Percentiles rank a stretch among this genome's conserved stretches.
Evolutionary conservation across 2,888 invertebrate genomes (phyloP).

Genomic region (Brachyptera risi): DNA sequence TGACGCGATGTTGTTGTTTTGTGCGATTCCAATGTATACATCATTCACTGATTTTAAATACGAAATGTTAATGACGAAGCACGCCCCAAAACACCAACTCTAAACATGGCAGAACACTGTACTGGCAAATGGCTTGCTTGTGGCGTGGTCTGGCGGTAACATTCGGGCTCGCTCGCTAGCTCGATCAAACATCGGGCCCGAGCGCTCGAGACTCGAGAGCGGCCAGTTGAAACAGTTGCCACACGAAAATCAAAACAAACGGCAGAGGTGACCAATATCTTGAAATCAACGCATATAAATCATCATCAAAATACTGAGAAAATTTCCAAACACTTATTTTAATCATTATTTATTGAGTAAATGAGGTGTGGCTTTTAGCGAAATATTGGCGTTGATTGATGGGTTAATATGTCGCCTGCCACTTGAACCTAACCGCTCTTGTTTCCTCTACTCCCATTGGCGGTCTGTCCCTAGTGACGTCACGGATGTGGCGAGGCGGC

Average conservation of each 20-base stretch:
- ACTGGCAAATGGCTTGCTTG: constrained; percentile 26
- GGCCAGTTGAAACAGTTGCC: neutral
- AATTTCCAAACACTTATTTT: too few species aligned
- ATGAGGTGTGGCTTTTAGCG: constrained; percentile 35
- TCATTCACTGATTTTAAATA: constrained; percentile 33
- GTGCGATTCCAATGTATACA: constrained; percentile 29
- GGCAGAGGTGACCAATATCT: too few species aligned
- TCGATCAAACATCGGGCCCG: neutral
- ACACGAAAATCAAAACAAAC: neutral
- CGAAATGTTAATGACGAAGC: constrained; percentile 31
- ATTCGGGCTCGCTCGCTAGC: neutral
- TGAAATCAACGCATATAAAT: neutral
- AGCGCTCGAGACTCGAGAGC: constrained; percentile 3
- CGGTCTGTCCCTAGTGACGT: constrained; percentile 36
- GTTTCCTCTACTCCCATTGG: constrained; percentile 34
- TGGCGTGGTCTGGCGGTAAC: constrained; percentile 29
- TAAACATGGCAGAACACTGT: constrained; percentile 36
- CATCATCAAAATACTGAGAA: too few species aligned
- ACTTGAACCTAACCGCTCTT: constrained; percentile 23
- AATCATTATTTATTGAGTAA: constrained; percentile 34
- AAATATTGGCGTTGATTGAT: constrained; percentile 35
- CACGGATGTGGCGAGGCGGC: constrained; percentile 33
- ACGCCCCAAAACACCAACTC: constrained; percentile 33
- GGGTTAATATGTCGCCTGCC: constrained; percentile 17
- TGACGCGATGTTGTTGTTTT: constrained; percentile 25